A percentile compares a stretch with the other conserved stretches of the same genome.
phyloP scores from a whole-genome alignment of 2,888 invertebrate genomes.

The Dendrolimus houi region DNA sequence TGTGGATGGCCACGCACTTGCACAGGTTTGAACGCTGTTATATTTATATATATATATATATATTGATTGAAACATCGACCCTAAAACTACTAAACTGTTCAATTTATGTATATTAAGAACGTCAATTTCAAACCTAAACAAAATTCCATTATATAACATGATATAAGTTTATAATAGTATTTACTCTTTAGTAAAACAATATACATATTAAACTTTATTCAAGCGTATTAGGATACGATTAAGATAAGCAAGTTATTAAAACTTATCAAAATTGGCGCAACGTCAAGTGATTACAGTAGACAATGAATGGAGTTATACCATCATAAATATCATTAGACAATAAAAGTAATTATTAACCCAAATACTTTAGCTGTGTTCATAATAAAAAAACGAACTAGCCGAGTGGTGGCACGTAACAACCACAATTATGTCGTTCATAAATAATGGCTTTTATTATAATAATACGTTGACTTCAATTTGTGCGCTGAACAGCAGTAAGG shows the following conservation, averaged over 20 bases:
- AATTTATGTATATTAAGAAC: too few relatives aligned
- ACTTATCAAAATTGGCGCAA: not conserved
- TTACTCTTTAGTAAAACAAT: not conserved
- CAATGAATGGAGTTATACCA: not conserved
- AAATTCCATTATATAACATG: too few relatives aligned
- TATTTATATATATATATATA: too few relatives aligned
- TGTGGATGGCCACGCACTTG: too few relatives aligned
- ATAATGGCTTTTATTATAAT: not conserved
- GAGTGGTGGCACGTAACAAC: conserved; percentile 8
- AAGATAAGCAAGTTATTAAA: not conserved
- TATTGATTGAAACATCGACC: too few relatives aligned
- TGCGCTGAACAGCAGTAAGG: not conserved
- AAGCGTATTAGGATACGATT: not conserved
- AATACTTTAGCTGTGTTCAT: not conserved
- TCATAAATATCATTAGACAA: not conserved
- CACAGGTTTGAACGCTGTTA: too few relatives aligned
- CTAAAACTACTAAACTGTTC: too few relatives aligned
- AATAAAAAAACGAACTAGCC: not conserved
- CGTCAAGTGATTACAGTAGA: not conserved
- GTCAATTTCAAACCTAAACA: too few relatives aligned
- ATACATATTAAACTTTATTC: not conserved
- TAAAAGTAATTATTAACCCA: not conserved
- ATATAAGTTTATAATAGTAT: not conserved
- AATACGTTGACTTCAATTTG: conserved; percentile 4
- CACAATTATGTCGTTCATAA: not conserved